Conservation (phyloP, 2,888 invertebrate genomes). For the Drosophila atripex region DNA sequence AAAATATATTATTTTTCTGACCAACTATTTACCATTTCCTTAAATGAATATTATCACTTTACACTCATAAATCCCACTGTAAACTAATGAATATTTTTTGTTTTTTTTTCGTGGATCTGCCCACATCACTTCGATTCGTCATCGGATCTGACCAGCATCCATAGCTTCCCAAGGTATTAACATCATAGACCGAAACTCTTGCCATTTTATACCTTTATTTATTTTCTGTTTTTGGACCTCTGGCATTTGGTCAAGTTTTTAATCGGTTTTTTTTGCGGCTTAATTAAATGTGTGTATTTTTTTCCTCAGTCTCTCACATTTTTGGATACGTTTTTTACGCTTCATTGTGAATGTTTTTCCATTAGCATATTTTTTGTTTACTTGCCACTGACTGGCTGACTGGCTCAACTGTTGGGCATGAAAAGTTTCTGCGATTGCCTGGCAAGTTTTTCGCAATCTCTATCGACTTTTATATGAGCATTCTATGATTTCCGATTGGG, state of each 20-base stretch:
- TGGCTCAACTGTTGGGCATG: constrained; percentile 40
- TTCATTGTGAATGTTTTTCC: constrained; percentile 56
- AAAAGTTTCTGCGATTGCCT: constrained; percentile 33
- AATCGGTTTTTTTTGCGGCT: constrained; percentile 44
- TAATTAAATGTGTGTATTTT: constrained; percentile 36
- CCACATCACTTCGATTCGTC: constrained; percentile 62
- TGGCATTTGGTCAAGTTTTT: constrained; percentile 59
- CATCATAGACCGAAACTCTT: constrained; percentile 23
- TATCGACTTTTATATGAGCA: constrained; percentile 16
- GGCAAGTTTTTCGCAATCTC: constrained; percentile 27
- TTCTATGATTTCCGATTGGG: constrained; percentile 50
- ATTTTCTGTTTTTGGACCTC: constrained; percentile 31
- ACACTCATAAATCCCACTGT: constrained; percentile 5
- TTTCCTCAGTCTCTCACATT: neutral
- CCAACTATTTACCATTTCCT: neutral
- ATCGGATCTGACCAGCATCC: constrained; percentile 38
- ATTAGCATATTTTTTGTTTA: constrained; percentile 44
- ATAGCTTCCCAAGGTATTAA: constrained; percentile 7
- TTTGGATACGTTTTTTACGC: constrained; percentile 54
- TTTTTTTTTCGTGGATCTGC: constrained; percentile 34
- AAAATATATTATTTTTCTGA: no score
- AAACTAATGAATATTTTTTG: neutral
- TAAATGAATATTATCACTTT: neutral
- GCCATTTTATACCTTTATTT: constrained; percentile 40
- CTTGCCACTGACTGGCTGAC: constrained; percentile 27